Conservation (phyloP, 2,113 vertebrate species). For the Brachypodius melanocephalos region DNA sequence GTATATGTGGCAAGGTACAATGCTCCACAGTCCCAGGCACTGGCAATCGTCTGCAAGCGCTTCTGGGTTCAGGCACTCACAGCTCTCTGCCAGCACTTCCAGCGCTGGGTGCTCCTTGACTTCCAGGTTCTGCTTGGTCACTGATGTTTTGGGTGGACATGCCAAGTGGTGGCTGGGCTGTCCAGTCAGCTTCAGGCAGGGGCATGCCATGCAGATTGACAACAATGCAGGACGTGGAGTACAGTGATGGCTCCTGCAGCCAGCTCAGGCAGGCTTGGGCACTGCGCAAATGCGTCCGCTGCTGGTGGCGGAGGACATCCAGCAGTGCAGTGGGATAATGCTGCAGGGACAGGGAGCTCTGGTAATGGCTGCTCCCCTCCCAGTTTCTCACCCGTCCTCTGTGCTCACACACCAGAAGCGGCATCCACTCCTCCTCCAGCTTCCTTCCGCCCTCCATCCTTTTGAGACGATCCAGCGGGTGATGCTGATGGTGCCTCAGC, state of each 20-base stretch:
- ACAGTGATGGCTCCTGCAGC: neutral
- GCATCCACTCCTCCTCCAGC: no score
- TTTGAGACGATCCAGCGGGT: accelerated
- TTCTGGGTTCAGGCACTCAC: no score
- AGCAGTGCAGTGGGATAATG: accelerated
- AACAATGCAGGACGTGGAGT: no score
- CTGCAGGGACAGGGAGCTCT: neutral
- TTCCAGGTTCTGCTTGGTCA: neutral
- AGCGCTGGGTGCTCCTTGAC: neutral
- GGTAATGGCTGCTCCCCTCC: neutral
- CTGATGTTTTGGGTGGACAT: neutral
- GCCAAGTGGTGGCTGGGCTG: neutral
- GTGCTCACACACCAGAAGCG: accelerated
- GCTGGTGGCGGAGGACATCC: neutral
- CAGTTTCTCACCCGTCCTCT: neutral
- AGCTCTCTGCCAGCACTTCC: neutral
- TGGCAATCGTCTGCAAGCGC: neutral
- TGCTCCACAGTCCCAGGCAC: neutral
- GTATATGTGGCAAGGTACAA: neutral
- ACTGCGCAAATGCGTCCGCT: accelerated
- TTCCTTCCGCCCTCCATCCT: neutral
- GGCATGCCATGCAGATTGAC: no score
- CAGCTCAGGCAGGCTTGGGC: accelerated
- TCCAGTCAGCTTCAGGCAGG: neutral
- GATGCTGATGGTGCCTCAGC: neutral